Evolutionary conservation across 2,797 vertebrate genomes (phyloP), one percentile per base, ranked within the genome.

Genomic region (Morus bassanus): DNA sequence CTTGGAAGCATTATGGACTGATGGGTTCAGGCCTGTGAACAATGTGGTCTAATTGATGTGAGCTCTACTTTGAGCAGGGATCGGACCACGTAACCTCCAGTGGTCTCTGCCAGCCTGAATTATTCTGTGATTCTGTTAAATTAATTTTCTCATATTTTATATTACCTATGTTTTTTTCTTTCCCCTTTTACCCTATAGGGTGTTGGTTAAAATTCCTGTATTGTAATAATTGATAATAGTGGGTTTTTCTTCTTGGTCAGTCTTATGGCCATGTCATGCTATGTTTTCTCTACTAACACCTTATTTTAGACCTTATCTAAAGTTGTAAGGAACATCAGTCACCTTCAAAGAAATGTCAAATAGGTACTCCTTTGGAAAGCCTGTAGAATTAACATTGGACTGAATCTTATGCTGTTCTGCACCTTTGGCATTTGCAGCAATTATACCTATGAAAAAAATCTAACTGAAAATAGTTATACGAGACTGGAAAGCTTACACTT

Each of bases 31-130:
- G 23, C 37, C 37, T 37, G 18, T 73, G 50, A 78, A 27, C 14
- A 37, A 7, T 0, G 1, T 57, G 25, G 8, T 68, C 9, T 35
- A 37, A 51, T 7, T 61, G 15, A 35, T 22, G 21, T 50, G 18
- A 51, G 21, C 35, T 45, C 9, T 77, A 15, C 31, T 77, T 56
- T 67, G 35, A 85, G 41, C 14, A 54, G 10, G n/a, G 9, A 9
- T 68, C 3, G 6, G 48, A 46, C 45, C 15, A n/a, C 1, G 2
- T 37, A 53, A 54, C 33, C 18, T 72, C 25, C 22, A 22, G 22
- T 43, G 54, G 18, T 53, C 24, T 63, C 64, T 43, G 24, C 23
- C 23, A 27, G 41, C 10, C 37, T 43, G n/a, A 54, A 43, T 56
- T 61, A 24, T 31, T 77, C 37, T 50, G 39, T 64, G 35, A 54